Evolutionary conservation across 2,888 invertebrate genomes (phyloP), one percentile per base, ranked within the genome.

Genomic region (Tachystola acroxantha): DNA sequence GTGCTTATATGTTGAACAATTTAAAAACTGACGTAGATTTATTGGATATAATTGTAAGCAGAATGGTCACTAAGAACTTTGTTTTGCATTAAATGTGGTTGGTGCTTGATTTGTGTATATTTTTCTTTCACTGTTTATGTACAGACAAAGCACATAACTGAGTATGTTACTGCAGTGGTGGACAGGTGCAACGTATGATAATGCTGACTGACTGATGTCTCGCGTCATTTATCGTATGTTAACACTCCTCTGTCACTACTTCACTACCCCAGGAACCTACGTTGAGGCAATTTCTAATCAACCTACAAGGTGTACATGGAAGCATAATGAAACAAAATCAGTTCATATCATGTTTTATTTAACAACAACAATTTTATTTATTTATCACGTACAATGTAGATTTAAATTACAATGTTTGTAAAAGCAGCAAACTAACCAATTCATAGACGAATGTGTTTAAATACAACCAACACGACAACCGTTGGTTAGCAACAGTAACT

Each of bases 51-150:
- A 74, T 93, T 56, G 80, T 92, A 9, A 92, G 90, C 56, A 89
- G 89, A 66, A 92, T 93, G 65, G 90, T 89, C 14, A 89, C 89
- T 4, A 93, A 93, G 65, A 89, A 88, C 52, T 88, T 90, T 72
- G 68, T 89, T 29, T 75, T 78, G 34, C 62, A 76, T 58, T 75
- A 61, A 63, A 45, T 12, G n/a, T n/a, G n/a, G n/a, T n/a, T n/a
- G n/a, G n/a, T n/a, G n/a, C n/a, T n/a, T n/a, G n/a, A n/a, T n/a
- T n/a, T n/a, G n/a, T n/a, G n/a, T n/a, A n/a, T n/a, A n/a, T n/a
- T n/a, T n/a, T n/a, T n/a, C n/a, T n/a, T n/a, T n/a, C n/a, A n/a
- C n/a, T n/a, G n/a, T n/a, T n/a, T n/a, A n/a, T n/a, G n/a, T n/a
- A n/a, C n/a, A n/a, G n/a, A n/a, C n/a, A n/a, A n/a, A n/a, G n/a